Base-by-base conservation (phyloP, 2,797 vertebrate species). In the Lophotriccus pileatus region DNA sequence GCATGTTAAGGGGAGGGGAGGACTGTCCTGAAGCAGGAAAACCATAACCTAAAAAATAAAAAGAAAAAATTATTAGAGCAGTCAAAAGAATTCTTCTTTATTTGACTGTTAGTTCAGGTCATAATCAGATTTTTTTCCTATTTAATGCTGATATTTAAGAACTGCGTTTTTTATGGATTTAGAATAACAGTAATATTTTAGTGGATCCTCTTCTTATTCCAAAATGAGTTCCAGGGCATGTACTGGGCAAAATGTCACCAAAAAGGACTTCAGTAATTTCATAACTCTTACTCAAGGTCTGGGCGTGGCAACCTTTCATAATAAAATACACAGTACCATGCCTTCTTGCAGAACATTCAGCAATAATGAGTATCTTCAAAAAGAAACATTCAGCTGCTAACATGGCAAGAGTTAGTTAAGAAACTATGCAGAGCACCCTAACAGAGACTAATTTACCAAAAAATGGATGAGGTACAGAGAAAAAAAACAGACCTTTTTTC, bases 1-100 rank as follows among this genome's bases (percentile, higher is more conserved):
- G 80, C 47, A 87, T 53, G 93, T 92, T 94, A 83, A 91, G 81
- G 87, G 72, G 41, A 87, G 63, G 78, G 84, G 72, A 96, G 64
- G 30, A 93, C 78, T 95, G 74, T 94, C 92, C 91, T 92, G 85
- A 87, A 93, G 76, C 60, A 96, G 78, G 69, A 95, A 94, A 97
- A 95, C 73, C 96, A 92, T 87, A 93, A 91, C 81, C 67, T 93
- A 96, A 95, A 94, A 96, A 90, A 87, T 84, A 79, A 93, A 22
- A 90, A 92, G n/a, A 92, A 72, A 59, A 84, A 90, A 39, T 91
- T 93, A 88, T 53, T 92, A 89, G 78, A 76, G 27, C 55, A 89
- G 44, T 72, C 49, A 76, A 72, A 93, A 85, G 10, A 80, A 78
- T 78, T 81, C 2, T 49, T 90, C 55, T 92, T 67, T 41, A 77